Conservation (phyloP, 2,797 vertebrate species). For the Crocodylus rhombifer region DNA sequence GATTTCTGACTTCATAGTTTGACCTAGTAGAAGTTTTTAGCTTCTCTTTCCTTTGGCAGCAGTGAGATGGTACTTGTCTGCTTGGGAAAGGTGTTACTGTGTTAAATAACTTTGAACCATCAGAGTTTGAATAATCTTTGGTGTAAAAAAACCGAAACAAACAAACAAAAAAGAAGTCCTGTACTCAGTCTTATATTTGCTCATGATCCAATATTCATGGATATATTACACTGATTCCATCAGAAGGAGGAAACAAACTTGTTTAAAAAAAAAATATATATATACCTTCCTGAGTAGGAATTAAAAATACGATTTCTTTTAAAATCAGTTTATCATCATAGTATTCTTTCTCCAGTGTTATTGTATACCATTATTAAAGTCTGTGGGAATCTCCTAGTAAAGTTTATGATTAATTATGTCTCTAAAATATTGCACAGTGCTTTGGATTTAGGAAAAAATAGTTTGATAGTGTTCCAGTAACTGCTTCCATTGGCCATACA, state of each 20-base stretch:
- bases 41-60: slow-evolving; percentile 38
- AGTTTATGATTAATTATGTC: neutral
- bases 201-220: neutral
- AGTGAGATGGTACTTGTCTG: neutral
- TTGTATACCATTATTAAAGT: neutral
- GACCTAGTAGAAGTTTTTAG: neutral
- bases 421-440: neutral
- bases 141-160: slow-evolving; percentile 25
- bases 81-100: neutral
- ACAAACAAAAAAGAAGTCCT: neutral
- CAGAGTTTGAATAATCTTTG: neutral
- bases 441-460: neutral
- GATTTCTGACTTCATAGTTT: neutral
- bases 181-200: neutral
- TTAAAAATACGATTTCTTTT: neutral
- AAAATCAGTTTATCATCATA: neutral
- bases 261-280: neutral
- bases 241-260: neutral
- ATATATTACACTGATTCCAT: neutral
- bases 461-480: neutral
- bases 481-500: rapidly evolving
- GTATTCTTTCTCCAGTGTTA: neutral
- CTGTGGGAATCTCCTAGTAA: neutral
- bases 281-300: neutral
- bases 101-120: neutral